Base-by-base conservation (phyloP, 2,797 vertebrate species). In the Syndactyla subalaris region DNA sequence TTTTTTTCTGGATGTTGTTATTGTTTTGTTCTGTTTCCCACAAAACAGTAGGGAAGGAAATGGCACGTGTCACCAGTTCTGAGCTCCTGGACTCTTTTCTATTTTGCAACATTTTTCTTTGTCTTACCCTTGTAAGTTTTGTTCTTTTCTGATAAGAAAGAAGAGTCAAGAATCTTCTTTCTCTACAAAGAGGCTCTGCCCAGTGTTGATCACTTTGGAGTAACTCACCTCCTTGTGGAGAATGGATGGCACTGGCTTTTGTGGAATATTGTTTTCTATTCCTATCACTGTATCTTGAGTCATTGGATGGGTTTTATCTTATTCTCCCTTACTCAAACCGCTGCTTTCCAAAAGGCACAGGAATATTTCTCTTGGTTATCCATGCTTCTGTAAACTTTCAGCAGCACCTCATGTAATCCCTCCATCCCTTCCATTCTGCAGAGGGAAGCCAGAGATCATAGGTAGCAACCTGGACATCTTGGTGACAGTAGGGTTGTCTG, bases 381-480 rank as follows among this genome's bases (percentile, higher is more conserved):
- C 7, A 6, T 75, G 18, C 12, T 68, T 76, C 6, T 32, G 15
- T 70, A 67, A 74, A 36, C 21, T 85, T 89, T 48, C 39, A 80
- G 39, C 68, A 85, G 74, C 38, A 74, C 17, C 8, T 85, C 0
- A 0, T 18, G 6, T 80, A 71, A 70, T 48, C 41, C 15, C 24
- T 24, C 17, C 7, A 8, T 83, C 15, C 61, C 23, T 96, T 96
- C n/a, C 46, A 43, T 88, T 81, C 78, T 55, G 61, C 63, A 99
- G 99, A 87, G 98, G 98, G 71, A 99, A 99, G 91, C 98, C 99
- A 82, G 99, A 99, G 97, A 99, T 99, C 90, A 98, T 99, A 62
- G 98, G 99, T 23, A 98, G 99, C 97, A 99, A 99, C 95, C 96
- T 99, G 97, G 99, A 99, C 76, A 98, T 98, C 8, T 97, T 99